These are phyloP conservation scores for Caenorhabditis sp. DNA, from an alignment of 2,888 invertebrate species.

Conservation along the genomic window DNA sequence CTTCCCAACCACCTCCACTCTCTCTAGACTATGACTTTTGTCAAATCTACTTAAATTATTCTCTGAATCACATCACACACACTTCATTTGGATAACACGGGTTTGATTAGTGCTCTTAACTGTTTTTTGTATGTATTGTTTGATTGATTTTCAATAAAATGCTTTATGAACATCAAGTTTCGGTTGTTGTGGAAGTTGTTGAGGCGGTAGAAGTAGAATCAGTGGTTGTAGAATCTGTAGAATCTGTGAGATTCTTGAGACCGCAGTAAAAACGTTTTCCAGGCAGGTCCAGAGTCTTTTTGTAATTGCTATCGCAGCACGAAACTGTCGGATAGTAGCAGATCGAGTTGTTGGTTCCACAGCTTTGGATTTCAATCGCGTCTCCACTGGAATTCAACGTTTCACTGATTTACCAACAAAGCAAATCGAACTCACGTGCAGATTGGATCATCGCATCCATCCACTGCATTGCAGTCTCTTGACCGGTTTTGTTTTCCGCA, in stretches of 20 bases:
- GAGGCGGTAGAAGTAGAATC: not conserved
- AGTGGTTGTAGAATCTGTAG: not conserved
- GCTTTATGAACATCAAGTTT: not conserved
- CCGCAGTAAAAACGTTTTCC: slow-evolving; percentile 17
- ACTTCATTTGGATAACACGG: slow-evolving; percentile 44
- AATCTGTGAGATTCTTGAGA: not conserved
- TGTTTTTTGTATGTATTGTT: slow-evolving; percentile 45
- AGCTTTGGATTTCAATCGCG: slow-evolving; percentile 11
- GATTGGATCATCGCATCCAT: slow-evolving; percentile 3
- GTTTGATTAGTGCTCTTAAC: slow-evolving; percentile 54
- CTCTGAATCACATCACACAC: slow-evolving; percentile 33
- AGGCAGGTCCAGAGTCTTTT: slow-evolving; percentile 8
- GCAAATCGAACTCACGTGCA: slow-evolving; percentile 21
- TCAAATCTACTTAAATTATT: slow-evolving; percentile 46
- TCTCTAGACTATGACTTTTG: slow-evolving; percentile 22
- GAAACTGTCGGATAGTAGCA: slow-evolving; percentile 18
- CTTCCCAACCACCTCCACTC: not conserved
- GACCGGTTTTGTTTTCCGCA: slow-evolving; percentile 32
- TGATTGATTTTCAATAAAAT: slow-evolving; percentile 27
- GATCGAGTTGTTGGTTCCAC: slow-evolving; percentile 1
- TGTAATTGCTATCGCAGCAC: slow-evolving; percentile 12
- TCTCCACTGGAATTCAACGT: slow-evolving; percentile 17
- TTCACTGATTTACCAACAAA: not conserved
- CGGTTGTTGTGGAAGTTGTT: not conserved
- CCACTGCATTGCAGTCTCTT: slow-evolving; percentile 8